phyloP scores from a whole-genome alignment of 2,888 invertebrate genomes.

The Vesta saturnalis region DNA sequence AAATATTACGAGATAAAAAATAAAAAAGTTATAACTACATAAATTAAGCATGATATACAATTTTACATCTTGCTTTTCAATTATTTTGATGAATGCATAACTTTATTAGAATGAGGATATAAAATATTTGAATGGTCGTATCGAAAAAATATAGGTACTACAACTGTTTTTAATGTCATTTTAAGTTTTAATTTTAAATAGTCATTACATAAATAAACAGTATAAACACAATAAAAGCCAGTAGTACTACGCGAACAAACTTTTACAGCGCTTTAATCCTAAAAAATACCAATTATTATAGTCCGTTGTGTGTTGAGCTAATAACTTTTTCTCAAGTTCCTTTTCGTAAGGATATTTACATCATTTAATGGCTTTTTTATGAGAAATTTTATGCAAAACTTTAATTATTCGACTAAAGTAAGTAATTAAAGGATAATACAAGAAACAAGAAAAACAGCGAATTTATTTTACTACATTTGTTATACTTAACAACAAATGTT shows the following conservation, averaged over 20 bases:
- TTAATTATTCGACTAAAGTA: conserved; percentile 18
- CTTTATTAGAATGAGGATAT: too few relatives aligned
- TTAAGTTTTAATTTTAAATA: not conserved
- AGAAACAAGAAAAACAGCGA: not conserved
- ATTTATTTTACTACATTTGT: too few relatives aligned
- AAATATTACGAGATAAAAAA: too few relatives aligned
- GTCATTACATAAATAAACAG: not conserved
- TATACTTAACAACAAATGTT: too few relatives aligned
- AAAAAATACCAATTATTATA: conserved; percentile 13
- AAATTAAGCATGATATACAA: too few relatives aligned
- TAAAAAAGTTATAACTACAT: too few relatives aligned
- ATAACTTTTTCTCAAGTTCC: conserved; percentile 13
- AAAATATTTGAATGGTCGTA: too few relatives aligned
- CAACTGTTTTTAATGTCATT: too few relatives aligned
- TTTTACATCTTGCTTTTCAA: too few relatives aligned
- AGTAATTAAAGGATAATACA: conserved; percentile 8
- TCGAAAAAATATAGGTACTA: too few relatives aligned
- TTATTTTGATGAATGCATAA: too few relatives aligned
- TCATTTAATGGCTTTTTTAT: conserved; percentile 23
- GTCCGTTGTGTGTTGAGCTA: conserved; percentile 15
- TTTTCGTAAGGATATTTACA: conserved; percentile 15
- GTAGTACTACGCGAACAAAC: not conserved
- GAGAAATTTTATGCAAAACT: conserved; percentile 19
- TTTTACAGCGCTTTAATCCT: not conserved
- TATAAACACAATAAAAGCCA: not conserved